Evolutionary conservation across 1,140 invertebrate species (phyloP), one percentile per base, ranked within the genome.

Genomic region (Bombus affinis): DNA sequence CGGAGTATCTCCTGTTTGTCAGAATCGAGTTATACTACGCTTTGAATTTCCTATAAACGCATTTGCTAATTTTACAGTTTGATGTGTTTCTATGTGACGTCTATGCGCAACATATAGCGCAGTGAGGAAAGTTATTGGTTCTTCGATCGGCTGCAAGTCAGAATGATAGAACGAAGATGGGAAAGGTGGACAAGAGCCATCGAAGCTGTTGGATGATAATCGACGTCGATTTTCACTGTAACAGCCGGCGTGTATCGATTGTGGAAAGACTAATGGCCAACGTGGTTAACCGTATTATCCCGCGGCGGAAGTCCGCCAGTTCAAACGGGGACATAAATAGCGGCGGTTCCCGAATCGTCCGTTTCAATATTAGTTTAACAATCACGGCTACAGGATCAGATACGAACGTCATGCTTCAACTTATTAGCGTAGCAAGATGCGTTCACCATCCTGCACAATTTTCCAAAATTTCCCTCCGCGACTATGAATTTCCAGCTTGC

Each of bases 211-310:
- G 86, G 68, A 85, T 72, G 89, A 90, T 88, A 90, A 91, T 91
- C 90, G 86, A 90, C 89, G 86, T 86, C 78, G 90, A 90, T 91
- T 91, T 88, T 81, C 86, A 86, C 53, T 53, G 79, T 88, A 88
- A 78, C 90, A 91, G 90, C 87, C 89, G 89, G 89, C 90, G 89
- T 88, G 75, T 91, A 91, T 91, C 90, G 90, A 91, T 91, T 91
- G 87, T 91, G 90, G 90, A 89, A 91, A 91, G 90, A 91, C 90
- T 89, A 91, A 91, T 91, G 90, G 90, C 83, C 83, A 91, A 73
- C 80, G 90, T 88, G 90, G 90, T 91, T 90, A 91, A 91, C 90
- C 90, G 87, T 91, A 89, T 91, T 91, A 91, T 91, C 90, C 90
- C 86, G 78, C 87, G 76, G 81, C 90, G 90, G 90, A 91, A 91